A percentile compares a stretch with the other conserved stretches of the same genome.
Conservation (phyloP, 2,888 invertebrate genomes). For the Euclidia mi region DNA sequence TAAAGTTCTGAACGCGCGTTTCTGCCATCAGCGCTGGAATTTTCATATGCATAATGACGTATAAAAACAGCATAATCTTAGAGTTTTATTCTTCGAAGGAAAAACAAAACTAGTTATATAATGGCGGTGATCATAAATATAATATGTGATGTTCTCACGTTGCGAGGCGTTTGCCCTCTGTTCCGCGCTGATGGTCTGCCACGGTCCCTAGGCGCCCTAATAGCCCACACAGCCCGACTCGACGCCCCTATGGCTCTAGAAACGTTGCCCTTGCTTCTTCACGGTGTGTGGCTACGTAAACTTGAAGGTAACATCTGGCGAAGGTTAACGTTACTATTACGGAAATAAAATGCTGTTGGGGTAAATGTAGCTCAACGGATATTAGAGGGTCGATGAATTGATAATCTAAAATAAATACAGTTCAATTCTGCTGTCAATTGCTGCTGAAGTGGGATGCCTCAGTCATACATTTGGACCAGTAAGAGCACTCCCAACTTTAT, state of each 20-base stretch:
- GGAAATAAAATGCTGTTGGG: conserved; percentile 1
- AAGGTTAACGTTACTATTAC: background rate
- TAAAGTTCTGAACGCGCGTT: too few species aligned
- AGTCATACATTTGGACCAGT: too few species aligned
- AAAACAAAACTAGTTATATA: conserved; percentile 35
- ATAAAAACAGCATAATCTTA: background rate
- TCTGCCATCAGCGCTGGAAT: too few species aligned
- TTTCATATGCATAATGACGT: background rate
- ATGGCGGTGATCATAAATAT: conserved; percentile 29
- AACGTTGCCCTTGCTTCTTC: conserved; percentile 65
- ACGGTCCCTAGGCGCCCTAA: conserved; percentile 81
- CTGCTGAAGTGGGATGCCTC: too few species aligned
- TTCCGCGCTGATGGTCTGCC: conserved; percentile 73
- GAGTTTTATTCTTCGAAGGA: background rate
- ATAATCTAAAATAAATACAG: too few species aligned
- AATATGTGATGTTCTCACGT: conserved; percentile 50
- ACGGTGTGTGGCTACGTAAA: conserved; percentile 28
- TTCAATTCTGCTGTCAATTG: too few species aligned
- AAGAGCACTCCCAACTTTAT: too few species aligned
- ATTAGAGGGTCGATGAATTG: too few species aligned
- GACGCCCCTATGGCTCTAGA: conserved; percentile 54
- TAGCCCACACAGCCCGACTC: conserved; percentile 73
- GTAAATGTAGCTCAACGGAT: too few species aligned
- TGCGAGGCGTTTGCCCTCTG: conserved; percentile 58
- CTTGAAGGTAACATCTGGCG: conserved; percentile 15